These are phyloP conservation scores for Lasioglossum pauxillum DNA, from an alignment of 2,888 invertebrate species.

Conservation along the genomic window DNA sequence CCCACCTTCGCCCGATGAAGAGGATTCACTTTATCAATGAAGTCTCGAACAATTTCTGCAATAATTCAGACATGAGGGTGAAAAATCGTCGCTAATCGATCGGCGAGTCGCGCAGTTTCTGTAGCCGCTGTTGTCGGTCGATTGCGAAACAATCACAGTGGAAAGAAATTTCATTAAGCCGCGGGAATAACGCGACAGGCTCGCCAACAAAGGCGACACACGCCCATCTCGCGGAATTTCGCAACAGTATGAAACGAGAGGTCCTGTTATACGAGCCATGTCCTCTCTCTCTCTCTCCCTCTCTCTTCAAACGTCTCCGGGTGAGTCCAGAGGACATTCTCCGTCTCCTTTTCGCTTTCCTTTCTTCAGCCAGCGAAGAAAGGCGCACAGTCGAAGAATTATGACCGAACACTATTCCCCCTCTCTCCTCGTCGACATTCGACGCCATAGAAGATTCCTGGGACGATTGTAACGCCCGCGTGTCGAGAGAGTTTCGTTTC, in stretches of 20 bases:
- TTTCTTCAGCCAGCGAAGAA: neutral
- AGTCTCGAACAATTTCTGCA: too few relatives aligned
- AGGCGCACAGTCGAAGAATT: constrained; percentile 45
- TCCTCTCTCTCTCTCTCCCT: neutral
- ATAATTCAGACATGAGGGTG: too few relatives aligned
- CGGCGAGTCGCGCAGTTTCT: too few relatives aligned
- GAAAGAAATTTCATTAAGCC: constrained; percentile 48
- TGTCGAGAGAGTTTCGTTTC: neutral
- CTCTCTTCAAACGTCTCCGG: neutral
- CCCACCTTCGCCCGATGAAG: too few relatives aligned
- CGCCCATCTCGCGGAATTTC: constrained; percentile 48
- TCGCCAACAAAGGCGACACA: constrained; percentile 49
- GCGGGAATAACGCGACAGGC: constrained; percentile 37
- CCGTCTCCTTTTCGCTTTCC: neutral
- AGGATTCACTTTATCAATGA: too few relatives aligned
- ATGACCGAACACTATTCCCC: constrained; percentile 20
- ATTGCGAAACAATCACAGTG: constrained; percentile 40
- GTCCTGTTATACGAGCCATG: constrained; percentile 17
- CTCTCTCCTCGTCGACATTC: neutral
- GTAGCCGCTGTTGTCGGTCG: neutral
- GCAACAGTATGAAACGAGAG: constrained; percentile 39
- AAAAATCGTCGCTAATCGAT: too few relatives aligned
- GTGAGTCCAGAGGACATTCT: neutral
- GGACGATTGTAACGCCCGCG: constrained; percentile 27
- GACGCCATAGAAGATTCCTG: constrained; percentile 3